Percentiles rank a stretch among this genome's conserved stretches.
Evolutionary conservation across 2,888 invertebrate genomes (phyloP).

Genomic region (Arctia plantaginis): DNA sequence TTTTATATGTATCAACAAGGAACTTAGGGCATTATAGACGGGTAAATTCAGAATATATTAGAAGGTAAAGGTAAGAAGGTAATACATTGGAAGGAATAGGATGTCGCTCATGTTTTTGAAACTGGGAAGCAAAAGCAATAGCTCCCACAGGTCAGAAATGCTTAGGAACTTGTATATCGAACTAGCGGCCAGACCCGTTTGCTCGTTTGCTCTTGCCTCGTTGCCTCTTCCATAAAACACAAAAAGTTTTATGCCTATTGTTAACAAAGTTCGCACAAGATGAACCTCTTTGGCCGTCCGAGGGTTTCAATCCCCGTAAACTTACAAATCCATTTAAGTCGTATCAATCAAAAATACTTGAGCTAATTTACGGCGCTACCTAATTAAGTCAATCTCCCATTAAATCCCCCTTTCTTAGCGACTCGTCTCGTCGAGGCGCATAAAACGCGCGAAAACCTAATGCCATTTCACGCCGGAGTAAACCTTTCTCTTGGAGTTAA

Average conservation of each 20-base stretch:
- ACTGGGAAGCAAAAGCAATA: no score
- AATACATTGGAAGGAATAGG: not conserved
- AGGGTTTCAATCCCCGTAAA: constrained; percentile 42
- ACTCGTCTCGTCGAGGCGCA: constrained; percentile 73
- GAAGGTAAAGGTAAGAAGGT: not conserved
- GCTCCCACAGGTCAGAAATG: no score
- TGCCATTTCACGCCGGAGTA: constrained; percentile 86
- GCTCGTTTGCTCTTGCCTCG: no score
- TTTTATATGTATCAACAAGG: not conserved
- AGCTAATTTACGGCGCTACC: constrained; percentile 76
- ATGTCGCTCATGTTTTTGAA: no score
- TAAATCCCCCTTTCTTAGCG: constrained; percentile 84
- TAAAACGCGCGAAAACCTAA: constrained; percentile 86
- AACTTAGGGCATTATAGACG: no score
- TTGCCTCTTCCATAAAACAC: not conserved
- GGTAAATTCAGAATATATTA: not conserved
- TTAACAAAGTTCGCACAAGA: constrained; percentile 20
- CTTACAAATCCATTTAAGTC: constrained; percentile 69
- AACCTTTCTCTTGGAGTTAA: constrained; percentile 85
- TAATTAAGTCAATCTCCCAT: constrained; percentile 85
- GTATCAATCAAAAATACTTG: constrained; percentile 82
- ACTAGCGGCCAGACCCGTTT: no score
- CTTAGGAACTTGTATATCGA: no score
- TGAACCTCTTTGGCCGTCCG: constrained; percentile 29
- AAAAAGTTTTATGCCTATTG: constrained; percentile 3